Evolutionary conservation across 2,888 invertebrate genomes (phyloP).

Genomic region (Spodoptera littoralis): DNA sequence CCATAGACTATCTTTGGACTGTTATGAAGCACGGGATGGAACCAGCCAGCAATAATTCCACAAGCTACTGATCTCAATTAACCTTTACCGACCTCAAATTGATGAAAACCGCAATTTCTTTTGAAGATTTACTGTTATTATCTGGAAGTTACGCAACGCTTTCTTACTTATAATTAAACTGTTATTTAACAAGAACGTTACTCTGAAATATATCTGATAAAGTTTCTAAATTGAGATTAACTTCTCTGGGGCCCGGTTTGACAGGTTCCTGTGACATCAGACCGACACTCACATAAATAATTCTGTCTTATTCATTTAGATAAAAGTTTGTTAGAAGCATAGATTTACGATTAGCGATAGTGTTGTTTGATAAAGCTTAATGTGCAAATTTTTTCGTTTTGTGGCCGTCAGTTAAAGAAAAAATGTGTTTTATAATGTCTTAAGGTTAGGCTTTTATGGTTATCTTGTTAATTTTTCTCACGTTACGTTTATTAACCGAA

Average conservation of each 20-base stretch:
- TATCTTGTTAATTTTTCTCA: constrained; percentile 15
- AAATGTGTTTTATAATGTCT: constrained; percentile 4
- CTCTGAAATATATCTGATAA: constrained; percentile 49
- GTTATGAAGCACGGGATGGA: constrained; percentile 39
- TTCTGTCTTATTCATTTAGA: constrained; percentile 45
- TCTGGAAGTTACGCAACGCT: constrained; percentile 37
- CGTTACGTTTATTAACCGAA: constrained; percentile 6
- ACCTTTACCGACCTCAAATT: constrained; percentile 42
- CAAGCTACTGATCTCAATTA: constrained; percentile 42
- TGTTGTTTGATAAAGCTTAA: constrained; percentile 29
- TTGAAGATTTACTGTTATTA: constrained; percentile 40
- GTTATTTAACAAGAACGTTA: constrained; percentile 35
- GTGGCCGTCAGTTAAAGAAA: constrained; percentile 20
- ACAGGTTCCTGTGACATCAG: constrained; percentile 43
- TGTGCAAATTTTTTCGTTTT: constrained; percentile 31
- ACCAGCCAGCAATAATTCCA: constrained; percentile 38
- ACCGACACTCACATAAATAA: constrained; percentile 51
- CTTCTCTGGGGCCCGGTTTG: constrained; percentile 33
- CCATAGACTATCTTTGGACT: constrained; percentile 13
- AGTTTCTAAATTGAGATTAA: constrained; percentile 45
- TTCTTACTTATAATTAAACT: constrained; percentile 31
- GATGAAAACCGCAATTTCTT: constrained; percentile 44
- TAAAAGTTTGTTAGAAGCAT: constrained; percentile 41
- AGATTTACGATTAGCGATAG: constrained; percentile 53
- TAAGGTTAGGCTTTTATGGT: constrained; percentile 2